Percentiles rank a stretch among this genome's conserved stretches.
Evolutionary conservation across 2,888 invertebrate genomes (phyloP).

Genomic region (Prionchulus punctatus): DNA sequence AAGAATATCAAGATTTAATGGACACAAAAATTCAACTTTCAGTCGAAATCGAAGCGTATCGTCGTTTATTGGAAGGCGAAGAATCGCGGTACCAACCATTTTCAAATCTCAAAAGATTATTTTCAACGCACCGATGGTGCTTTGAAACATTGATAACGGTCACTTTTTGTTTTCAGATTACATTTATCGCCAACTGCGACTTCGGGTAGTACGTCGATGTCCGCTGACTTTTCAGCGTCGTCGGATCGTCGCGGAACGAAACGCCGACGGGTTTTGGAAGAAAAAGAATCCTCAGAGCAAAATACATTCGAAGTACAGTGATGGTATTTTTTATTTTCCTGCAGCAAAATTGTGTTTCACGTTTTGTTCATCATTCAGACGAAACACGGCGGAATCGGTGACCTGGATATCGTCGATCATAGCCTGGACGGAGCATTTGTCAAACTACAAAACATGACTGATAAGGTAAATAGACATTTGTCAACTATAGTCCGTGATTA

Average conservation of each 20-base stretch:
- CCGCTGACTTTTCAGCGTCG: no score
- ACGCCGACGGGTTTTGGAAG: conserved; percentile 8
- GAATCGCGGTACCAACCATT: conserved; percentile 45
- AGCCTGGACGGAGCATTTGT: conserved; percentile 74
- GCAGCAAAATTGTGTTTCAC: no score
- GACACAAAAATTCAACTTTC: conserved; percentile 85
- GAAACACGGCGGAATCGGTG: conserved; percentile 49
- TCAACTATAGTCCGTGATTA: no score
- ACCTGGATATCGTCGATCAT: conserved; percentile 65
- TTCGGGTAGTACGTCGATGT: neutral
- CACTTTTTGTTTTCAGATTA: no score
- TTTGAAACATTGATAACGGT: no score
- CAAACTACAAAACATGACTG: conserved; percentile 67
- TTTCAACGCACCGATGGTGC: no score
- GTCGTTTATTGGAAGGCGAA: conserved; percentile 67
- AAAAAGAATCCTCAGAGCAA: neutral
- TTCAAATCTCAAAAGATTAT: neutral
- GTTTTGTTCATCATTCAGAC: no score
- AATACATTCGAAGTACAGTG: neutral
- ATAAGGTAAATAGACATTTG: no score
- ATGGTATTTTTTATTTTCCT: no score
- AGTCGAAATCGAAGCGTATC: conserved; percentile 74
- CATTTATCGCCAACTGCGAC: no score
- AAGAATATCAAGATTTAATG: conserved; percentile 90
- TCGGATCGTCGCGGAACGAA: conserved; percentile 3